A percentile compares a stretch with the other conserved stretches of the same genome.
Evolutionary conservation across 2,797 vertebrate species (phyloP).

Genomic region (Chloroceryle amazona): DNA sequence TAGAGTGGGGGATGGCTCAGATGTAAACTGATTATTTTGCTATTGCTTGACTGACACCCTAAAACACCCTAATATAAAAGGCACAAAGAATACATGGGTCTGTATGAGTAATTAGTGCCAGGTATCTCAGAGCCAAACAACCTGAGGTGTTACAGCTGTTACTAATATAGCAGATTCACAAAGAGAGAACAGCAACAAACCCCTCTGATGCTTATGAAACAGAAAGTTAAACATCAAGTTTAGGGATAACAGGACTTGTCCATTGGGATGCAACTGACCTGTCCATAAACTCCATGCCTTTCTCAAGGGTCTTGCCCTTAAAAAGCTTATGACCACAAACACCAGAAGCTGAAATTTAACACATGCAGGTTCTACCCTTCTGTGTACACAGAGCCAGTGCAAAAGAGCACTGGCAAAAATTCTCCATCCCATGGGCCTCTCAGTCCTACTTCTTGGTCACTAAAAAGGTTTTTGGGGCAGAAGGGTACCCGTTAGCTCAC

Average conservation of each 20-base stretch:
- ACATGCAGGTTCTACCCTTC: accelerated
- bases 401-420: neutral
- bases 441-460: neutral
- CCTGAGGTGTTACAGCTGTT: neutral
- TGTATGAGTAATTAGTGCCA: neutral
- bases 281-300: accelerated
- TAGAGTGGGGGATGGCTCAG: neutral
- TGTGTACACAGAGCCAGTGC: neutral
- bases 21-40: neutral
- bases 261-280: neutral
- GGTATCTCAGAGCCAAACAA: neutral
- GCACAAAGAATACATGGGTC: neutral
- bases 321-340: neutral
- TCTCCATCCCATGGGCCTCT: neutral
- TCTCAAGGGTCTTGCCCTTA: neutral
- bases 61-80: neutral
- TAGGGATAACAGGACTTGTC: neutral
- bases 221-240: neutral
- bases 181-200: neutral
- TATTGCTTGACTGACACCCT: neutral
- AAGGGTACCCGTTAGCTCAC: neutral
- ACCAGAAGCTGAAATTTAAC: neutral
- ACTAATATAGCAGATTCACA: neutral
- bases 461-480: neutral
- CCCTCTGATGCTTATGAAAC: neutral